phyloP scores from a whole-genome alignment of 1,140 invertebrate species.

The Procambarus virginalis region DNA sequence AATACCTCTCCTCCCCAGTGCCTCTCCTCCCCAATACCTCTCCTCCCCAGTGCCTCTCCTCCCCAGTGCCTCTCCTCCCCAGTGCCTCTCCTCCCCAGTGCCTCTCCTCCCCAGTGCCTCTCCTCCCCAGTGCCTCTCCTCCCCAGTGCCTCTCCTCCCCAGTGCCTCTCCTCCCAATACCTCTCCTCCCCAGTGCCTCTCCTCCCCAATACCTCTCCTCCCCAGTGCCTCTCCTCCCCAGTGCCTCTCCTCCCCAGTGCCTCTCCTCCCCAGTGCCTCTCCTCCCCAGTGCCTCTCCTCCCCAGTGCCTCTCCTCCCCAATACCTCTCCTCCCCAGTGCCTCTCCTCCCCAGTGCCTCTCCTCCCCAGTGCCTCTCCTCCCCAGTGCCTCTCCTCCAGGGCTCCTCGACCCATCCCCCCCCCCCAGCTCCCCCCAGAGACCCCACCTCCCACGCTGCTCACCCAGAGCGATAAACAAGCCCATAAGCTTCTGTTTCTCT shows the following conservation, averaged over 20 bases:
- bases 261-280: no score
- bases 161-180: not conserved
- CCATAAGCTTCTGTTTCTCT: not conserved
- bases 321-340: not conserved
- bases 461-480: not conserved
- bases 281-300: not conserved
- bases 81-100: not conserved
- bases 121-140: no score
- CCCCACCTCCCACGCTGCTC: not conserved
- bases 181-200: not conserved
- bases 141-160: not conserved
- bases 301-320: not conserved
- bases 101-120: not conserved
- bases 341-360: not conserved
- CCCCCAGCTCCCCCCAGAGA: not conserved
- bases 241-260: not conserved
- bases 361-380: no score
- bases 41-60: not conserved
- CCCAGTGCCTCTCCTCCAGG: not conserved
- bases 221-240: not conserved
- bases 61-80: not conserved
- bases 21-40: not conserved
- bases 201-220: not conserved
- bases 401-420: no score
- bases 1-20: not conserved